Evolutionary conservation across 2,888 invertebrate species (phyloP).

Genomic region (Stenchaetothrips biformis): DNA sequence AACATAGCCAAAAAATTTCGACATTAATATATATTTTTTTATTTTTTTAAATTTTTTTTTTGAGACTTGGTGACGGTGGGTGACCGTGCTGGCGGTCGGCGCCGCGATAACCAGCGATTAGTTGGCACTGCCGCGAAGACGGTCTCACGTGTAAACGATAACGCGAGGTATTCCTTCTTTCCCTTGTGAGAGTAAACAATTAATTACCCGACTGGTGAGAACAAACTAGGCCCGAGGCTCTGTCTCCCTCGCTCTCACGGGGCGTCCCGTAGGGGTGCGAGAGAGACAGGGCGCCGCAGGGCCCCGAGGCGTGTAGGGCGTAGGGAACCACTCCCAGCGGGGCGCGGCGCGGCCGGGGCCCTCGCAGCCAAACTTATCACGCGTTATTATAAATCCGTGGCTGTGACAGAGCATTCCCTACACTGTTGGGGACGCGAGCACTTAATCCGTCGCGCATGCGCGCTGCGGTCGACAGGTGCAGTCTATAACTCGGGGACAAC

Average conservation of each 20-base stretch:
- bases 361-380: constrained; percentile 14
- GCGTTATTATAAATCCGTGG: constrained; percentile 23
- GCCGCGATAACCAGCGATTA: no score
- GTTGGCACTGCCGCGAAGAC: no score
- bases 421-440: not conserved
- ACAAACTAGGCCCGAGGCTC: not conserved
- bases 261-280: no score
- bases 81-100: no score
- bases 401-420: not conserved
- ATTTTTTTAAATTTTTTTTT: no score
- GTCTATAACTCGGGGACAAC: not conserved
- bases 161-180: not conserved
- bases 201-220: not conserved
- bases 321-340: not conserved
- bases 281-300: no score
- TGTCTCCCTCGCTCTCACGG: no score
- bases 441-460: not conserved
- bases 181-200: not conserved
- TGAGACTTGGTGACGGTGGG: no score
- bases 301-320: no score
- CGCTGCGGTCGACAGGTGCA: not conserved
- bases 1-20: no score
- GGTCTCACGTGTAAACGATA: not conserved
- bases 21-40: no score
- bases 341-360: not conserved